Percentiles rank a stretch among this genome's conserved stretches.
phyloP scores from a whole-genome alignment of 2,113 vertebrate genomes.

The Aphelocoma coerulescens region DNA sequence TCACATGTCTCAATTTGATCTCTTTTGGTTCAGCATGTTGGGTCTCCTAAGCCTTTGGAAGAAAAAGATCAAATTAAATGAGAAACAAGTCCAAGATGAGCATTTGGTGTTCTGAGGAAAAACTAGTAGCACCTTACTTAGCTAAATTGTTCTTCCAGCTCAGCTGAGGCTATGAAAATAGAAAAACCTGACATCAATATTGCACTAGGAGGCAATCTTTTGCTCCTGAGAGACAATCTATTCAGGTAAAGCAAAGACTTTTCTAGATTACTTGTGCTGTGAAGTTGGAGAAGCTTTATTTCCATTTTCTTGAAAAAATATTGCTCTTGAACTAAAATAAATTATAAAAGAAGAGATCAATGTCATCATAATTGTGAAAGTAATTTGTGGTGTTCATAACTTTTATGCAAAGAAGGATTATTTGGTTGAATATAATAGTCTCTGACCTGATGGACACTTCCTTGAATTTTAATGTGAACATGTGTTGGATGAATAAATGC shows the following conservation, averaged over 20 bases:
- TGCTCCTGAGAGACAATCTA: background rate
- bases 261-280: background rate
- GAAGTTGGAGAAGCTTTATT: background rate
- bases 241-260: background rate
- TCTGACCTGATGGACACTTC: background rate
- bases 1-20: background rate
- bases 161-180: background rate
- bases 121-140: background rate
- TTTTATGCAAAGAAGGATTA: background rate
- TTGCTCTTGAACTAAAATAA: background rate
- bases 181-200: background rate
- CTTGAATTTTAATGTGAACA: background rate
- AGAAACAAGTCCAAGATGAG: background rate
- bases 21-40: background rate
- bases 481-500: background rate
- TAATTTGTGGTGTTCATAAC: background rate
- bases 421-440: background rate
- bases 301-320: background rate
- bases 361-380: background rate
- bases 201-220: background rate
- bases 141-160: background rate
- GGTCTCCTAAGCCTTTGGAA: background rate
- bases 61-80: background rate
- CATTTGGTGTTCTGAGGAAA: background rate
- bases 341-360: background rate